phyloP scores from a whole-genome alignment of 2,888 invertebrate genomes.

The Zaprionus lineosus region DNA sequence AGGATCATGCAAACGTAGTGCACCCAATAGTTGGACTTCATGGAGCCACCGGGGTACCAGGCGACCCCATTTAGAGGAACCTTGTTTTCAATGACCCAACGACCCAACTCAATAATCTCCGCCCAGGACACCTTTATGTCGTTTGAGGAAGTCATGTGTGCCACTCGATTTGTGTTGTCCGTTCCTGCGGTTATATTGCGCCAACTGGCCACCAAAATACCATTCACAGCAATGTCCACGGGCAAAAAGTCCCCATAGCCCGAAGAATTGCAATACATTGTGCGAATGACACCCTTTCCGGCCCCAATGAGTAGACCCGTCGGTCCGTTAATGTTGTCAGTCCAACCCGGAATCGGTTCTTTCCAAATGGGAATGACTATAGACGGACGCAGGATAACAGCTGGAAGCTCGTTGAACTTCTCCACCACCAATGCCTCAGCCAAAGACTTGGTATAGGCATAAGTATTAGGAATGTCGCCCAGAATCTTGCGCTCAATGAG shows the following conservation, averaged over 20 bases:
- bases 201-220: conserved; percentile 82
- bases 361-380: conserved; percentile 95
- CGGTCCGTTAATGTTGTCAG: conserved; percentile 97
- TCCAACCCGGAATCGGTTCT: conserved; percentile 94
- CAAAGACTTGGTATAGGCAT: conserved; percentile 94
- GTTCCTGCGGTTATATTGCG: conserved; percentile 68
- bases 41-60: conserved; percentile 94
- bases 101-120: conserved; percentile 91
- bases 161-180: conserved; percentile 83
- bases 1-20: conserved; percentile 93
- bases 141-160: conserved; percentile 90
- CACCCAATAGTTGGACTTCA: conserved; percentile 89
- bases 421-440: conserved; percentile 93
- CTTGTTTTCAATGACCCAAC: conserved; percentile 88
- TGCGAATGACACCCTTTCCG: conserved; percentile 94
- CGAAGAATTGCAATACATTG: conserved; percentile 92
- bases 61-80: conserved; percentile 94
- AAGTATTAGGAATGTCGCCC: conserved; percentile 68
- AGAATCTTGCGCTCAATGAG: conserved; percentile 87
- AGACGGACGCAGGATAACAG: conserved; percentile 92
- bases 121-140: conserved; percentile 94
- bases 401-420: conserved; percentile 89
- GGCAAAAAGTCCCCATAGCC: conserved; percentile 91
- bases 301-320: conserved; percentile 91
- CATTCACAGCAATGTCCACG: conserved; percentile 92